Evolutionary conservation across 2,113 vertebrate species (phyloP).

Genomic region (Panthera leo): DNA sequence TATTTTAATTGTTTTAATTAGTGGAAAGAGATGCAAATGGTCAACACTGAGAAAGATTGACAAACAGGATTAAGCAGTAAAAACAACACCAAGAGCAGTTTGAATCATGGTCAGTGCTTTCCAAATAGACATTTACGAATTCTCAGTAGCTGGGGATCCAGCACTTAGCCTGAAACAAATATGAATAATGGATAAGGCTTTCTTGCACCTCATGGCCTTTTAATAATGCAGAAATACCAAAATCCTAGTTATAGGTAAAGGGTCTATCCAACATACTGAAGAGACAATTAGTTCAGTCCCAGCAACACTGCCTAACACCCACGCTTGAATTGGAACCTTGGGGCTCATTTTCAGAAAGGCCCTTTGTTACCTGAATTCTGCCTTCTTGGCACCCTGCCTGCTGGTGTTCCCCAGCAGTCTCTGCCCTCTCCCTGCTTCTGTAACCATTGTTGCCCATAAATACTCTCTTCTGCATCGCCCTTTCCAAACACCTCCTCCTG

Average conservation of each 20-base stretch:
- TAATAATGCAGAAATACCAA: conserved; percentile 82
- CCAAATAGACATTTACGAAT: conserved; percentile 83
- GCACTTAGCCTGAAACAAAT: conserved; percentile 85
- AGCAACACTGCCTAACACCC: background rate
- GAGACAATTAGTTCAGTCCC: background rate
- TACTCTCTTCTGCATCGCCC: fast-evolving
- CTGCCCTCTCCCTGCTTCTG: background rate
- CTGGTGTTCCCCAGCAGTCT: background rate
- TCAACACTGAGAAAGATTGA: background rate
- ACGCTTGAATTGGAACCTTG: background rate
- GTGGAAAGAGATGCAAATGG: background rate
- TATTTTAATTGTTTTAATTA: background rate
- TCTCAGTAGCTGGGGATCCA: conserved; percentile 75
- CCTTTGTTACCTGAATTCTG: background rate
- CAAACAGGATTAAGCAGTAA: background rate
- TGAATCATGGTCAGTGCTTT: conserved; percentile 44
- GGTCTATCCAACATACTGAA: background rate
- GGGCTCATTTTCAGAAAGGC: background rate
- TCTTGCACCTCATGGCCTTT: conserved; percentile 76
- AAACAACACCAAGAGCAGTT: background rate
- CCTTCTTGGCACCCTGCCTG: background rate
- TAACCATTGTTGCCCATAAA: fast-evolving
- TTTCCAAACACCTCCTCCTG: background rate
- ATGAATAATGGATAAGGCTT: conserved; percentile 82
- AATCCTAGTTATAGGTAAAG: conserved; percentile 64